phyloP scores from a whole-genome alignment of 2,113 vertebrate genomes.

The Scopus umbretta region DNA sequence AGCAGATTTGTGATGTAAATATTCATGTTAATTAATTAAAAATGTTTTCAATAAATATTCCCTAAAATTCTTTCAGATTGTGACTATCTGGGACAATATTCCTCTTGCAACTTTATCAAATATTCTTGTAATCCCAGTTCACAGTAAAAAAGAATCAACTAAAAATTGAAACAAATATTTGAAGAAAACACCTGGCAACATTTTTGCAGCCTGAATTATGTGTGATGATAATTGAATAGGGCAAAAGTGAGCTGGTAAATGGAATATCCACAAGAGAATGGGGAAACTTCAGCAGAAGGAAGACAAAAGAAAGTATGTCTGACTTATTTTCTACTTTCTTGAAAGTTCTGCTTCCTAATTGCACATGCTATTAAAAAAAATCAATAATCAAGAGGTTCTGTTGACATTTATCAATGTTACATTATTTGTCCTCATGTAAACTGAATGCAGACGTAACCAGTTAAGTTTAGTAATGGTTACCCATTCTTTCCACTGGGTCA shows the following conservation, averaged over 20 bases:
- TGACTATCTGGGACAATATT: not conserved
- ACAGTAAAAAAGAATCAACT: not conserved
- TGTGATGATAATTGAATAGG: not conserved
- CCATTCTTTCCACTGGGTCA: not conserved
- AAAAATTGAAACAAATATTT: not conserved
- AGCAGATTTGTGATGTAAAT: not conserved
- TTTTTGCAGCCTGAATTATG: not conserved
- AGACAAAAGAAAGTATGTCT: not conserved
- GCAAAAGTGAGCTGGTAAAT: not conserved
- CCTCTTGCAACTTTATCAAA: not conserved
- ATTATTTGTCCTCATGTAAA: not conserved
- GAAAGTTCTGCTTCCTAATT: not conserved
- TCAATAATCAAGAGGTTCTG: not conserved
- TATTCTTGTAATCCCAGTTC: not conserved
- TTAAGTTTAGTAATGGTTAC: not conserved
- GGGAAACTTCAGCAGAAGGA: not conserved
- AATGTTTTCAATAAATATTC: not conserved
- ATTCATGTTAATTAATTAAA: not conserved
- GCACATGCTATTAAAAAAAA: not conserved
- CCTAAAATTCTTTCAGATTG: not conserved
- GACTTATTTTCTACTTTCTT: not conserved
- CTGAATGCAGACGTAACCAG: not conserved
- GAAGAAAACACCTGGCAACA: not conserved
- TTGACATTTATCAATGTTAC: not conserved
- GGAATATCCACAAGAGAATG: not conserved